These are phyloP conservation scores for Diorhabda elongata DNA, from an alignment of 1,140 invertebrate genomes.

Conservation along the genomic window DNA sequence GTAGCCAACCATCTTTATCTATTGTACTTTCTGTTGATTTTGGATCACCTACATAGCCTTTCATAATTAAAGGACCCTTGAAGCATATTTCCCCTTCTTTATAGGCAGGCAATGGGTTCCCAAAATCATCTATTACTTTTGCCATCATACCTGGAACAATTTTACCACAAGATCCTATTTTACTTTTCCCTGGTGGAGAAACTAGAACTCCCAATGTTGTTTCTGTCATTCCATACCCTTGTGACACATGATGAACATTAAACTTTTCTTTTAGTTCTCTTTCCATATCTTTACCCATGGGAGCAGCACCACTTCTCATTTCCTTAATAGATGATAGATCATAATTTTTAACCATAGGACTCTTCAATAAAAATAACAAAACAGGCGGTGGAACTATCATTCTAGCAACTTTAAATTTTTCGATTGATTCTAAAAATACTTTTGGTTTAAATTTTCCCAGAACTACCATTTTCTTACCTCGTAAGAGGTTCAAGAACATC, in stretches of 20 bases:
- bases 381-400: slow-evolving; percentile 42
- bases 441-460: slow-evolving; percentile 41
- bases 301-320: slow-evolving; percentile 52
- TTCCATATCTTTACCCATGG: slow-evolving; percentile 47
- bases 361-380: slow-evolving; percentile 39
- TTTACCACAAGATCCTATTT: slow-evolving; percentile 58
- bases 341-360: slow-evolving; percentile 46
- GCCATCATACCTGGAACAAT: slow-evolving; percentile 58
- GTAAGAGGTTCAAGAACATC: slow-evolving; percentile 41
- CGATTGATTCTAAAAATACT: slow-evolving; percentile 38
- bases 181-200: slow-evolving; percentile 36
- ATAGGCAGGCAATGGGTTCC: slow-evolving; percentile 54
- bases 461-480: slow-evolving; percentile 41
- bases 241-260: slow-evolving; percentile 48
- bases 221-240: slow-evolving; percentile 70
- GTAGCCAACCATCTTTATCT: slow-evolving; percentile 68
- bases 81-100: slow-evolving; percentile 69
- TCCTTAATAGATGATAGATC: slow-evolving; percentile 49
- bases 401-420: slow-evolving; percentile 39
- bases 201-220: slow-evolving; percentile 52
- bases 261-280: slow-evolving; percentile 39
- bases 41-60: slow-evolving; percentile 62
- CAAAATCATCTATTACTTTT: slow-evolving; percentile 44
- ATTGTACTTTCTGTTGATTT: slow-evolving; percentile 62
- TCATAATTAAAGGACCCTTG: slow-evolving; percentile 63